Evolutionary conservation across 2,888 invertebrate genomes (phyloP), one percentile per base, ranked within the genome.

Genomic region (Opisthograptis luteolata): DNA sequence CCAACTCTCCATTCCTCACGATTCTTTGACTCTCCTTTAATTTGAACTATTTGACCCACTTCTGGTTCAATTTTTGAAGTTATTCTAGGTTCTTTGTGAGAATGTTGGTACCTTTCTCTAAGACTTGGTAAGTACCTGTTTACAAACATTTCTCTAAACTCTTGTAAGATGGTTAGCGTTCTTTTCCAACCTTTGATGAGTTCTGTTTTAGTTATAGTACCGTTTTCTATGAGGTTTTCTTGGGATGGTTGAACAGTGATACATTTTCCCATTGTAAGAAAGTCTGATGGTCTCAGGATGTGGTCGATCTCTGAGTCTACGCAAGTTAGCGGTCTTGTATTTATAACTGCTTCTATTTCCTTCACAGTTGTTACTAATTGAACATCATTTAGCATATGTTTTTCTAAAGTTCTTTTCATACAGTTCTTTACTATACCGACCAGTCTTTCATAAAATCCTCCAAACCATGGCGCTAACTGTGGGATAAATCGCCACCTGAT

Each of bases 381-480:
- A n/a, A n/a, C n/a, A n/a, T n/a, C n/a, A n/a, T n/a, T n/a, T n/a
- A n/a, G n/a, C n/a, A n/a, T n/a, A n/a, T n/a, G n/a, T n/a, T n/a
- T n/a, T n/a, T n/a, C 31, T 5, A 24, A n/a, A 14, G 41, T 24
- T 8, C 32, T 8, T 15, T 31, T 24, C 9, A 41, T 2, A 22
- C 41, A 30, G n/a, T 40, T 5, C 13, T 40, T 40, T 2, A 40
- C 39, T 1, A 40, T 3, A 3, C 32, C 47, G 0, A 53, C 15
- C 2, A 64, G 4, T 9, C 58, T 12, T 22, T 65, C 62, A 27
- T 65, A 65, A 9, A 53, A 50, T 0, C 65, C 62, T 0, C 61
- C 62, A 15, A 27, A 24, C 61, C 61, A 63, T 1, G 62, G 63
- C 0, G 62, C 56, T 1, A 60, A 34, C 12, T 58, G 40, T 0